Base-by-base conservation (phyloP, 1,140 invertebrate genomes). In the Brachionus koreanus region DNA sequence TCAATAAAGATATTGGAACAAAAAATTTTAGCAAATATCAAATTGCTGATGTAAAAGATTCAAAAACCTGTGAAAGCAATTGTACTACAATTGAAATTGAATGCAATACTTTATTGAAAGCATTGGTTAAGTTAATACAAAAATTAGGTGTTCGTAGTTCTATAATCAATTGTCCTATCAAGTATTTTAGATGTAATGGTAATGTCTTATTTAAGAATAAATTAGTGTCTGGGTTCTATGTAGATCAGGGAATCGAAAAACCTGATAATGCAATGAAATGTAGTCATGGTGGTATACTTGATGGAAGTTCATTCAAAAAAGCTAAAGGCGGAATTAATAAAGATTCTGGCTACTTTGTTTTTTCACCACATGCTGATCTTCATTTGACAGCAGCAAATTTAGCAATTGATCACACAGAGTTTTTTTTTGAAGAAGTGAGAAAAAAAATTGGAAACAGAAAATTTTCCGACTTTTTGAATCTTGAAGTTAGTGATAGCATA, bases 291-390 rank as follows among this genome's bases (percentile, higher is more conserved):
- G 52, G 57, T 29, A 49, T 82, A n/a, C 19, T 82, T 19, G 79
- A 82, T 82, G 65, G 25, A 13, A 33, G 23, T 25, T 49, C 79
- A 6, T 42, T 25, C 19, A 42, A 57, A 25, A 35, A 13, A 25
- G 79, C 79, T 7, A 39, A 19, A 12, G 79, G 79, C 7, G 79
- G 79, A 19, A 82, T 82, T 2, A 82, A 82, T 16, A 82, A 82
- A 67, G 79, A 82, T 16, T 46, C 61, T 25, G 57, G 52, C 4
- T 39, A 65, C n/a, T 39, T n/a, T 49, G 23, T 67, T 7, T 82
- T 57, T 67, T 82, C 79, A 9, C 79, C 79, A 4, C 61, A 52
- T 67, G 43, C 43, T 25, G n/a, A 82, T 49, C 33, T 82, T 3
- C 79, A 82, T 5, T 16, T 46, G 5, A 4, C 2, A 37, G 79